Evolutionary conservation across 2,797 vertebrate genomes (phyloP).

Genomic region (Taenioides sp.): DNA sequence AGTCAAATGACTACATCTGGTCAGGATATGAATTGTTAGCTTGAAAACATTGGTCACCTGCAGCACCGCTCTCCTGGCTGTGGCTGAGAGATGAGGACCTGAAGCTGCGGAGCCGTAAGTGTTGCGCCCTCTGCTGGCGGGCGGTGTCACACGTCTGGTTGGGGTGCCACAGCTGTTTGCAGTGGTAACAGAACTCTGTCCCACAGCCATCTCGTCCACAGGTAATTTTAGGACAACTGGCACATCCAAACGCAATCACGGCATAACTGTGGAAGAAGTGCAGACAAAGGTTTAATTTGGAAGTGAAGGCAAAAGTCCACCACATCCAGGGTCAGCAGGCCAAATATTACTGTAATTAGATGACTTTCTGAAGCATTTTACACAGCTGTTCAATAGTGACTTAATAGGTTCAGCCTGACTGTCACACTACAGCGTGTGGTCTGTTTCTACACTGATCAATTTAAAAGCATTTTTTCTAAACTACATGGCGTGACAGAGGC

Average conservation of each 20-base stretch:
- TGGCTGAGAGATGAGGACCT: conserved; percentile 95
- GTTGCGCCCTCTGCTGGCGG: conserved; percentile 92
- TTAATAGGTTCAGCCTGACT: conserved; percentile 20
- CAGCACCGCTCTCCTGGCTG: conserved; percentile 95
- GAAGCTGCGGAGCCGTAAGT: conserved; percentile 87
- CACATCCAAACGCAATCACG: conserved; percentile 96
- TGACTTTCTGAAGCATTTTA: conserved; percentile 14
- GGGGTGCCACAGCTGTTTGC: conserved; percentile 98
- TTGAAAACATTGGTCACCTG: conserved; percentile 76
- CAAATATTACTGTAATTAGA: conserved; percentile 2
- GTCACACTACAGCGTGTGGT: conserved; percentile 9
- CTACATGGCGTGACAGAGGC: neutral
- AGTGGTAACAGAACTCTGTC: conserved; percentile 98
- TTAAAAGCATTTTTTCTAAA: conserved; percentile 23
- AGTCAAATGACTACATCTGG: neutral
- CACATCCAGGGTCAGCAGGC: conserved; percentile 33
- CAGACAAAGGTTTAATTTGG: conserved; percentile 1
- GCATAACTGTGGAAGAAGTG: conserved; percentile 80
- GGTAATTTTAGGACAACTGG: conserved; percentile 96
- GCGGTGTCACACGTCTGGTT: conserved; percentile 98
- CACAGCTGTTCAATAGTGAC: conserved; percentile 9
- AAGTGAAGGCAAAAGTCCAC: conserved; percentile 3
- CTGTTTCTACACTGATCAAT: conserved; percentile 21
- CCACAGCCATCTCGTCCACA: conserved; percentile 94
- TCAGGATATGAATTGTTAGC: neutral